These are phyloP conservation scores for Psophia crepitans DNA, from an alignment of 2,113 vertebrate species.

Conservation along the genomic window DNA sequence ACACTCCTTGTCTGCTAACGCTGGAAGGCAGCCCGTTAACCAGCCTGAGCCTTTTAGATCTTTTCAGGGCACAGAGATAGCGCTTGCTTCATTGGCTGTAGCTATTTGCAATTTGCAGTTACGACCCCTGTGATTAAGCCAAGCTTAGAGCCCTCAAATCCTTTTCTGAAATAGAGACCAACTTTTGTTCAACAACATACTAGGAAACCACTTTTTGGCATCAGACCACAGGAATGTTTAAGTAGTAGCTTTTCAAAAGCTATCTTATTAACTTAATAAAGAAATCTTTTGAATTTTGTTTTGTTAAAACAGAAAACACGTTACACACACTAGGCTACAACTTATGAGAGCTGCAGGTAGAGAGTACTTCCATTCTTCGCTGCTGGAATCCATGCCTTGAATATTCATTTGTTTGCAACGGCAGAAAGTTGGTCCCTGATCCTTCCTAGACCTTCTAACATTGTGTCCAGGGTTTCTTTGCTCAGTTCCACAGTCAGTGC, in stretches of 20 bases:
- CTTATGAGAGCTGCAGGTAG: neutral
- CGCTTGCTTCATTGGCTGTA: neutral
- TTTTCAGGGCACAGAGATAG: neutral
- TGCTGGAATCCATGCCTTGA: neutral
- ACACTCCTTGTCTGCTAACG: neutral
- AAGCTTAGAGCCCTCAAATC: neutral
- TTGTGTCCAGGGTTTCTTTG: slow-evolving; percentile 92
- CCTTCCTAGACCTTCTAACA: slow-evolving; percentile 90
- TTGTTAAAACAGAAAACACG: neutral
- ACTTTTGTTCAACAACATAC: neutral
- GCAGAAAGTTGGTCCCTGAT: slow-evolving; percentile 89
- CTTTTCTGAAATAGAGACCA: neutral
- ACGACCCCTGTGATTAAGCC: neutral
- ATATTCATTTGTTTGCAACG: slow-evolving; percentile 82
- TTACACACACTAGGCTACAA: neutral
- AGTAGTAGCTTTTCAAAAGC: neutral
- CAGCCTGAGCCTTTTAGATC: neutral
- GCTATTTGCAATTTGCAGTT: neutral
- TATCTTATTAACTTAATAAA: neutral
- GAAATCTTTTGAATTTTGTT: neutral
- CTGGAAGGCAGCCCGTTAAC: neutral
- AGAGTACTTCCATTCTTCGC: neutral
- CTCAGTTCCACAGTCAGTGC: slow-evolving; percentile 89
- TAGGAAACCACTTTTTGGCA: neutral
- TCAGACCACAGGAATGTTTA: neutral